Conservation (phyloP, 2,888 invertebrate genomes). For the Pomacea canaliculata region DNA sequence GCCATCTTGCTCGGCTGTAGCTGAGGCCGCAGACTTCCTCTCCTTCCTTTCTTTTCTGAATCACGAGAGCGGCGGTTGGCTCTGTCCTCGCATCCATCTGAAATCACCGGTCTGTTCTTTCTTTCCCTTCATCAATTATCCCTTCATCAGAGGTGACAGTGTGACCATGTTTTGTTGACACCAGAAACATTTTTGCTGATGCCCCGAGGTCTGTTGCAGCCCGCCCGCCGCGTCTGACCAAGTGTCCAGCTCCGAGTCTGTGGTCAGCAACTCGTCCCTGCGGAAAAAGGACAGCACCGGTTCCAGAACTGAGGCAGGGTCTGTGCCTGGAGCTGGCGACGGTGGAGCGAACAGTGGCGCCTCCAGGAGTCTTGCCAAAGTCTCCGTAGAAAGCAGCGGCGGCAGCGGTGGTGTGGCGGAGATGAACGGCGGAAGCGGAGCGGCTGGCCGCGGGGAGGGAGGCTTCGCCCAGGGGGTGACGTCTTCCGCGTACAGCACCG, state of each 20-base stretch:
- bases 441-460: neutral
- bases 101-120: too few relatives aligned
- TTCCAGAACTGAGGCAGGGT: neutral
- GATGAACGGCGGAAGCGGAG: neutral
- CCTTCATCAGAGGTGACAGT: too few relatives aligned
- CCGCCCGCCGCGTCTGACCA: neutral
- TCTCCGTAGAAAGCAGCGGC: neutral
- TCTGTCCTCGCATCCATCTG: too few relatives aligned
- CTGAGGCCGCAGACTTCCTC: too few relatives aligned
- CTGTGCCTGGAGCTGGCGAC: neutral
- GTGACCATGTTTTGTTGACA: neutral
- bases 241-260: neutral
- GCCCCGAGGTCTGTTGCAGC: neutral
- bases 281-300: neutral
- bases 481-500: neutral
- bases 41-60: too few relatives aligned
- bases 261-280: neutral
- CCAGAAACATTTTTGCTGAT: too few relatives aligned
- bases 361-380: neutral
- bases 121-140: too few relatives aligned
- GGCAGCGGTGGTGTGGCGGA: neutral
- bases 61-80: too few relatives aligned
- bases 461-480: neutral
- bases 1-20: too few relatives aligned
- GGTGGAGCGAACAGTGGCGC: neutral